A percentile compares a stretch with the other conserved stretches of the same genome.
Conservation (phyloP, 2,888 invertebrate species). For the Helleia helle region DNA sequence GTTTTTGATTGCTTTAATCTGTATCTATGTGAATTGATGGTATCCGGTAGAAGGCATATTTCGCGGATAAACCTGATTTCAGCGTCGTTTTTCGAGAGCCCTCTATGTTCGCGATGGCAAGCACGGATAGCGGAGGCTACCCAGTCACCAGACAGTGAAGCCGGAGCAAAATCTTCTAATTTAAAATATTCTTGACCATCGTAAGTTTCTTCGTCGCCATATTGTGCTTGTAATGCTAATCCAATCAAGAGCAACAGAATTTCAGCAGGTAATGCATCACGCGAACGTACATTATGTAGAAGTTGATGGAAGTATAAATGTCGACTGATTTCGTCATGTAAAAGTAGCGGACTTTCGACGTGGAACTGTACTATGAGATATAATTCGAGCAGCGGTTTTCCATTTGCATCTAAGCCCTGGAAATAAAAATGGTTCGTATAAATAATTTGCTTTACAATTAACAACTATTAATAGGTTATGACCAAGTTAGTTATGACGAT, state of each 20-base stretch:
- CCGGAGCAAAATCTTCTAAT: slow-evolving; percentile 89
- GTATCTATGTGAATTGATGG: slow-evolving; percentile 92
- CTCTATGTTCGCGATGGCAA: slow-evolving; percentile 87
- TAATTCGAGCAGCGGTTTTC: slow-evolving; percentile 90
- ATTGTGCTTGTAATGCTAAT: slow-evolving; percentile 93
- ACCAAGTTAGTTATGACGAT: too few relatives aligned
- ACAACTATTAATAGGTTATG: too few relatives aligned
- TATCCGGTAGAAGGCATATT: slow-evolving; percentile 86
- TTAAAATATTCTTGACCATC: slow-evolving; percentile 77
- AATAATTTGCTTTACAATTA: too few relatives aligned
- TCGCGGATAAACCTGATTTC: slow-evolving; percentile 92
- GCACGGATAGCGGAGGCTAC: slow-evolving; percentile 78
- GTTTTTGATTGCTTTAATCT: slow-evolving; percentile 84
- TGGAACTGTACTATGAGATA: slow-evolving; percentile 95
- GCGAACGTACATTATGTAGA: slow-evolving; percentile 86
- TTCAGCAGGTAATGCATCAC: slow-evolving; percentile 76
- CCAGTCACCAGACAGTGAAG: slow-evolving; percentile 75
- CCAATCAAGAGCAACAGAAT: slow-evolving; percentile 88
- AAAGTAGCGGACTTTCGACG: slow-evolving; percentile 91
- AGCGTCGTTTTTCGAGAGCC: slow-evolving; percentile 86
- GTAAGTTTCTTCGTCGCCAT: slow-evolving; percentile 80
- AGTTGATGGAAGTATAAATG: slow-evolving; percentile 97
- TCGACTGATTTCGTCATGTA: slow-evolving; percentile 92
- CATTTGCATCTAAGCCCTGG: slow-evolving; percentile 91
- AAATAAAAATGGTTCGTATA: slow-evolving; percentile 26